phyloP scores from a whole-genome alignment of 2,888 invertebrate species.

The Eupithecia tripunctaria region DNA sequence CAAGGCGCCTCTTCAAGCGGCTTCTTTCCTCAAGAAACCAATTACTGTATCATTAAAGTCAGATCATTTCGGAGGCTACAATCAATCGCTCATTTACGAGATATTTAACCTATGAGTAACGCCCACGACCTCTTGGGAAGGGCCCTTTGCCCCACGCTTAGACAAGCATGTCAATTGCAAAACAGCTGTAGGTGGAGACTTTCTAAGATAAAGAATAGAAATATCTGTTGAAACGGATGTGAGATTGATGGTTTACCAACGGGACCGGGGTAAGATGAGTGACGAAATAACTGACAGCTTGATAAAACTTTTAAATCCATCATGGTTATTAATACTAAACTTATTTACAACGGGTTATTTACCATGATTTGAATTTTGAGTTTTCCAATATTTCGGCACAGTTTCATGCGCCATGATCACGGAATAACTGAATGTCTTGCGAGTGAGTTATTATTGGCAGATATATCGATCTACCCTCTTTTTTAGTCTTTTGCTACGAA shows the following conservation, averaged over 20 bases:
- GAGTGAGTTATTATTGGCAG: no score
- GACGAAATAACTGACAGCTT: not conserved
- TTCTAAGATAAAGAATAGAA: conserved; percentile 35
- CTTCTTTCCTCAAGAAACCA: conserved; percentile 32
- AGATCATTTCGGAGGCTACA: conserved; percentile 37
- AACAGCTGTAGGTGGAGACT: conserved; percentile 44
- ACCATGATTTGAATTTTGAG: no score
- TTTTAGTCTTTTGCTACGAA: no score
- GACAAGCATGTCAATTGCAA: conserved; percentile 40
- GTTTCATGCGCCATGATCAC: no score
- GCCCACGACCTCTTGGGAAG: conserved; percentile 44
- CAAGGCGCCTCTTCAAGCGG: conserved; percentile 12
- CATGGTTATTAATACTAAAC: no score
- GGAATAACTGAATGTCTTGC: no score
- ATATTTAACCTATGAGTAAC: conserved; percentile 47
- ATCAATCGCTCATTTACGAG: conserved; percentile 40
- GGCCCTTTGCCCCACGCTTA: conserved; percentile 46
- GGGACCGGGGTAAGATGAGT: conserved; percentile 24
- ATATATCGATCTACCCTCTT: no score
- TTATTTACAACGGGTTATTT: no score
- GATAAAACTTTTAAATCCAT: no score
- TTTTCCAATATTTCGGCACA: no score
- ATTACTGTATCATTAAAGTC: conserved; percentile 37
- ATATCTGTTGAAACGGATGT: conserved; percentile 34
- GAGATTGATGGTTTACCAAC: conserved; percentile 41